These are phyloP conservation scores for Vireo altiloquus DNA, from an alignment of 2,113 vertebrate species.

Conservation along the genomic window DNA sequence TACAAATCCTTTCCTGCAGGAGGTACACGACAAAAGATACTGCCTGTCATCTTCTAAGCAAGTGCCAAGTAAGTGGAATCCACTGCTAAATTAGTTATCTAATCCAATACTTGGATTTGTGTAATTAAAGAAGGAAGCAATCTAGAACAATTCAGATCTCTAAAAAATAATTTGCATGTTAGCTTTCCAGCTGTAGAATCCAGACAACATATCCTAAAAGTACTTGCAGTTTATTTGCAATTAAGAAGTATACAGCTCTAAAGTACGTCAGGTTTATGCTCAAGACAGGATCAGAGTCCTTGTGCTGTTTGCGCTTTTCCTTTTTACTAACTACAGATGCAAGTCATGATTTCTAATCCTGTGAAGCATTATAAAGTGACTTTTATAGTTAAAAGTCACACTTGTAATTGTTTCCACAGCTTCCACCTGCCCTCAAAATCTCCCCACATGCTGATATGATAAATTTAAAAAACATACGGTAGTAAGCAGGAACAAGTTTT, in stretches of 20 bases:
- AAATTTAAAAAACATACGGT: not conserved
- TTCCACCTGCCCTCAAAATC: conserved; percentile 27
- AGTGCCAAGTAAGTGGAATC: not conserved
- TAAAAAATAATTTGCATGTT: not conserved
- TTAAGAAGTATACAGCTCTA: not conserved
- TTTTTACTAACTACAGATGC: not conserved
- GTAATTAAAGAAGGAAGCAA: not conserved
- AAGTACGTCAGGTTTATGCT: not conserved
- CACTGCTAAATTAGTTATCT: not conserved
- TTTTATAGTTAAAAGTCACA: not conserved
- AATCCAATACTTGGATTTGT: not conserved
- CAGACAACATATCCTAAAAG: not conserved
- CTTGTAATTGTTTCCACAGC: not conserved
- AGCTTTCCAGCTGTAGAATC: not conserved
- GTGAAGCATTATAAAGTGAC: not conserved
- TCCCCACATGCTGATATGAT: not conserved
- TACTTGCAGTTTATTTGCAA: not conserved
- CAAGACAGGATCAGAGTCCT: not conserved
- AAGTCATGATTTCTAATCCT: not conserved
- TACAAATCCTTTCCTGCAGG: not conserved
- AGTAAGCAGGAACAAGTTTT: conserved; percentile 47
- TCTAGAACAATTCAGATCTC: not conserved
- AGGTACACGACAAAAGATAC: not conserved
- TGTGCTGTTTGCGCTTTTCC: not conserved
- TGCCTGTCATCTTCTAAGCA: not conserved